Percentiles rank a stretch among this genome's conserved stretches.
Evolutionary conservation across 2,888 invertebrate species (phyloP).

Genomic region (Cephus rjabovi): DNA sequence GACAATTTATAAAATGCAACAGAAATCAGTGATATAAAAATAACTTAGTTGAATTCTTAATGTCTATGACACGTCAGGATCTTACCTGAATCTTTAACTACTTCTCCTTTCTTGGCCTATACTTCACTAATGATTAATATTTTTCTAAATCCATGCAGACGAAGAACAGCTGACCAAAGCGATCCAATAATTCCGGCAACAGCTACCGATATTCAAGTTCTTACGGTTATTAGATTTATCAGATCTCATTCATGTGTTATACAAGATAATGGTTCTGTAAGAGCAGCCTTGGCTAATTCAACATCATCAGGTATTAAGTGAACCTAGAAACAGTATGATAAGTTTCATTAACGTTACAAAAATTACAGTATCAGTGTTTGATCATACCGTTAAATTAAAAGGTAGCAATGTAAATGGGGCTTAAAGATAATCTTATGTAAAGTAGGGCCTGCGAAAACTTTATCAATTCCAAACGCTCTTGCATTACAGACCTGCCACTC

Average conservation of each 20-base stretch:
- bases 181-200: slow-evolving; percentile 81
- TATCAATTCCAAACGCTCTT: neutral
- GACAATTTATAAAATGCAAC: no score
- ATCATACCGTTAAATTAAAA: neutral
- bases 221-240: slow-evolving; percentile 72
- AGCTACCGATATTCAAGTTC: slow-evolving; percentile 73
- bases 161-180: slow-evolving; percentile 75
- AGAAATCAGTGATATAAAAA: no score
- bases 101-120: slow-evolving; percentile 64
- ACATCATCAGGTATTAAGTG: slow-evolving; percentile 48
- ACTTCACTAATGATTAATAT: slow-evolving; percentile 77
- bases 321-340: slow-evolving; percentile 37
- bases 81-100: slow-evolving; percentile 54
- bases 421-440: neutral
- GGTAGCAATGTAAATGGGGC: neutral
- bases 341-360: neutral
- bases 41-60: no score
- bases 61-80: slow-evolving; percentile 34
- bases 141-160: slow-evolving; percentile 76
- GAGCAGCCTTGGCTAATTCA: slow-evolving; percentile 69
- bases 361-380: neutral
- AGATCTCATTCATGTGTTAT: slow-evolving; percentile 77
- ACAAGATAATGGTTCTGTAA: slow-evolving; percentile 79
- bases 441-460: neutral
- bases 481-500: slow-evolving; percentile 71